These are phyloP conservation scores for Lamprotornis superbus DNA, from an alignment of 2,113 vertebrate genomes.

Conservation along the genomic window DNA sequence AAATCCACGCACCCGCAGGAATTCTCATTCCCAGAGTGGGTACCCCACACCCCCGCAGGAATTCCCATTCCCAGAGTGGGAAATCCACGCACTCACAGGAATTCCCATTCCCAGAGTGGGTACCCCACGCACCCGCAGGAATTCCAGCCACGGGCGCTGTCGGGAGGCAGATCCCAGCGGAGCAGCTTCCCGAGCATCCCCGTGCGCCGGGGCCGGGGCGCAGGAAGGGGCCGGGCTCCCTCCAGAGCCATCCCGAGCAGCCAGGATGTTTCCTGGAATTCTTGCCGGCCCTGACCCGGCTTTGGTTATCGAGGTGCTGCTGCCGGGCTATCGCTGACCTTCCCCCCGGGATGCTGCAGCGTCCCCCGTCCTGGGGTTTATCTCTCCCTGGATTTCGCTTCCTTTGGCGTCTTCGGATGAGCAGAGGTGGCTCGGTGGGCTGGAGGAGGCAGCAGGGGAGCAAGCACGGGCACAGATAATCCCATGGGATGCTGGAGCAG, in stretches of 20 bases:
- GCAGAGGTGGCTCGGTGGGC: conserved; percentile 45
- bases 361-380: background rate
- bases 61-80: background rate
- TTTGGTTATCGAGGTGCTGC: background rate
- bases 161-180: background rate
- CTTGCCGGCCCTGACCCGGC: conserved; percentile 42
- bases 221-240: background rate
- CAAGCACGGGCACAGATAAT: background rate
- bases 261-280: conserved; percentile 72
- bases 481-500: background rate
- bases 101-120: background rate
- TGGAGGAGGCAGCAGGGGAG: background rate
- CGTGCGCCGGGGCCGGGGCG: accelerated
- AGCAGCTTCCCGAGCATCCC: conserved; percentile 37
- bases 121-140: background rate
- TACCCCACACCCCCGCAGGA: background rate
- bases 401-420: conserved; percentile 66
- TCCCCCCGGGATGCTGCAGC: background rate
- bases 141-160: background rate
- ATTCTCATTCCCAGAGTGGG: background rate
- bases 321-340: background rate
- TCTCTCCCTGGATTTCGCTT: conserved; percentile 33
- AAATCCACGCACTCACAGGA: background rate
- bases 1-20: background rate
- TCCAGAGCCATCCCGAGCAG: background rate